Percentiles rank a stretch among this genome's conserved stretches.
Evolutionary conservation across 1,140 invertebrate species (phyloP).

Genomic region (Drosophila lacteicornis): DNA sequence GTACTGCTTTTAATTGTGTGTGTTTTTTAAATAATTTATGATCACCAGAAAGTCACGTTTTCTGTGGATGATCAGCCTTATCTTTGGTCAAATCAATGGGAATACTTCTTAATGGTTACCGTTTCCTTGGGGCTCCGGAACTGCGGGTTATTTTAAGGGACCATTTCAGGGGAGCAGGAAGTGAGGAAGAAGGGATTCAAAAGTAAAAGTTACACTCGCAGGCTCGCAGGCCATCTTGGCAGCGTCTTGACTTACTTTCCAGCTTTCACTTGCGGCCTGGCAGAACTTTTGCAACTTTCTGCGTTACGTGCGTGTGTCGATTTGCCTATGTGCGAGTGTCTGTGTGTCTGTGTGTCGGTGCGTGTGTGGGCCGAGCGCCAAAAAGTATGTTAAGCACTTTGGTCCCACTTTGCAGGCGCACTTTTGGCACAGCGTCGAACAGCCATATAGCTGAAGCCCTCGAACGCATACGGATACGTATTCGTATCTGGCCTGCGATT

Average conservation of each 20-base stretch:
- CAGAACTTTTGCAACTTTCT: conserved; percentile 68
- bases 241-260: conserved; percentile 74
- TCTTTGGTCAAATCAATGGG: conserved; percentile 20
- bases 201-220: conserved; percentile 64
- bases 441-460: conserved; percentile 9
- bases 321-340: conserved; percentile 58
- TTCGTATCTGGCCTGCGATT: conserved; percentile 71
- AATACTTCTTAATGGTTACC: conserved; percentile 35
- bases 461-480: conserved; percentile 21
- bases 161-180: neutral
- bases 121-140: neutral
- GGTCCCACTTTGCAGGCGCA: conserved; percentile 62
- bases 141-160: conserved; percentile 18
- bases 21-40: too few relatives aligned
- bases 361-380: conserved; percentile 52
- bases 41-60: conserved; percentile 24
- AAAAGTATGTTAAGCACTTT: conserved; percentile 81
- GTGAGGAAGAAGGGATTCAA: conserved; percentile 9
- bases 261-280: conserved; percentile 59
- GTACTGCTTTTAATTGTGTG: neutral
- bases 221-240: conserved; percentile 35
- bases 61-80: neutral
- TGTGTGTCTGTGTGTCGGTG: conserved; percentile 27
- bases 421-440: conserved; percentile 44
- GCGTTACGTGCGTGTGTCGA: conserved; percentile 69